Percentiles rank a stretch among this genome's conserved stretches.
Conservation (phyloP, 2,113 vertebrate species). For the Ceyx cyanopectus region DNA sequence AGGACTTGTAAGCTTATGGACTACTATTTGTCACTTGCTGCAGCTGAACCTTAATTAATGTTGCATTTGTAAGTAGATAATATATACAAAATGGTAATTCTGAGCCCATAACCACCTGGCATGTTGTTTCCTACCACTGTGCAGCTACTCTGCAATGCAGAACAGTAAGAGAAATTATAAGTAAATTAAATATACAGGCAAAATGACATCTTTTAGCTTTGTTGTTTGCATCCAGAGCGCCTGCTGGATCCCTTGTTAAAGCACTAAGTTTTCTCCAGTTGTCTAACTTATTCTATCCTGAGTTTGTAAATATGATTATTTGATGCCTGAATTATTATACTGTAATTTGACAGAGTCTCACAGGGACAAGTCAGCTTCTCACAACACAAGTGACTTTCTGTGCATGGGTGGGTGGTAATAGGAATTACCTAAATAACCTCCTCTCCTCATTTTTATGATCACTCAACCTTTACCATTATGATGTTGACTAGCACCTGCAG, state of each 20-base stretch:
- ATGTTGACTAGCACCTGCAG: neutral
- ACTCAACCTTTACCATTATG: neutral
- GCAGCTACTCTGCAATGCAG: slow-evolving; percentile 10
- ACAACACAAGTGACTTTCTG: neutral
- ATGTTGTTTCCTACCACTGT: slow-evolving; percentile 33
- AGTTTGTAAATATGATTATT: slow-evolving; percentile 34
- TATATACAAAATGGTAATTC: slow-evolving; percentile 51
- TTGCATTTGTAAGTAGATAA: slow-evolving; percentile 36
- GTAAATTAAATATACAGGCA: slow-evolving; percentile 37
- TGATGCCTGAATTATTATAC: neutral
- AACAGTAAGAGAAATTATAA: slow-evolving; percentile 44
- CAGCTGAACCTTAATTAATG: slow-evolving; percentile 39
- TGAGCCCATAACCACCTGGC: slow-evolving; percentile 29
- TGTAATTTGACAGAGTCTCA: neutral
- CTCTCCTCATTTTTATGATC: neutral
- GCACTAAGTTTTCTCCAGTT: slow-evolving; percentile 3
- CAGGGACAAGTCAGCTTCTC: neutral
- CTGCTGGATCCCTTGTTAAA: slow-evolving; percentile 40
- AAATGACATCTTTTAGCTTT: slow-evolving; percentile 26
- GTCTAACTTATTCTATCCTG: neutral
- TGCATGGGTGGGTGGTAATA: neutral
- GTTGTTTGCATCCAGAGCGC: neutral
- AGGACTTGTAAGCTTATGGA: neutral
- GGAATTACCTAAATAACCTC: neutral
- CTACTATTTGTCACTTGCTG: neutral